Evolutionary conservation across 2,888 invertebrate species (phyloP).

Genomic region (Paralinhomoeus sp.): DNA sequence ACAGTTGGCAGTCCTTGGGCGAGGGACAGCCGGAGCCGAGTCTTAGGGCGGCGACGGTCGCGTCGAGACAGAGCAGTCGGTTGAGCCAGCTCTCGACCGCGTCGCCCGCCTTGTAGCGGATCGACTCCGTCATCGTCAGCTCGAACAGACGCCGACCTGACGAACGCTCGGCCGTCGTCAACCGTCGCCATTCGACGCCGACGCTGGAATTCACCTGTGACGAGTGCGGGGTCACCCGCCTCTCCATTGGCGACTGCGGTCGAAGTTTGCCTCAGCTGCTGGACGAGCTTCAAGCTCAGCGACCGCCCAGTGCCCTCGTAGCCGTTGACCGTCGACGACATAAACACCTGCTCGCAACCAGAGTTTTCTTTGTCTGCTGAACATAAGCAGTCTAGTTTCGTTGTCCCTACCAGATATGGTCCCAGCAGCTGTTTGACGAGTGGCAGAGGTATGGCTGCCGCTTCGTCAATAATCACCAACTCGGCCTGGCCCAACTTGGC

Average conservation of each 20-base stretch:
- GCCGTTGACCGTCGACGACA: constrained; percentile 89
- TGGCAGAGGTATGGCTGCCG: constrained; percentile 87
- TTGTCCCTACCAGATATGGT: constrained; percentile 57
- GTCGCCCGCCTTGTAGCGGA: constrained; percentile 62
- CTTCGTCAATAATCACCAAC: constrained; percentile 84
- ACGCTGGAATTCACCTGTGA: too few species aligned
- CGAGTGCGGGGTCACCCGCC: too few species aligned
- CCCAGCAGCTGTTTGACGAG: constrained; percentile 66
- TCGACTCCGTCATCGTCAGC: constrained; percentile 63
- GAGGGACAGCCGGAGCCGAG: constrained; percentile 51
- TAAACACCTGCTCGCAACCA: constrained; percentile 40
- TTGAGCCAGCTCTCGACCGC: constrained; percentile 64
- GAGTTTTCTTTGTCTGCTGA: too few species aligned
- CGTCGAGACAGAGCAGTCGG: constrained; percentile 67
- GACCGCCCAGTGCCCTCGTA: constrained; percentile 65
- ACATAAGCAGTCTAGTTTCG: too few species aligned
- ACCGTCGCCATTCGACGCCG: too few species aligned
- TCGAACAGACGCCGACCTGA: constrained; percentile 30
- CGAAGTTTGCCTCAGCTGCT: constrained; percentile 44
- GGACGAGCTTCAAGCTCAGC: constrained; percentile 71
- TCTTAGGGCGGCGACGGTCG: constrained; percentile 23
- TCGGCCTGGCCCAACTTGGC: constrained; percentile 74
- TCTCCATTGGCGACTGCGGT: constrained; percentile 1
- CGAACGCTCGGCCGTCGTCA: too few species aligned
- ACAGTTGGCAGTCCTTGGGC: constrained; percentile 65